Base-by-base conservation (phyloP, 2,113 vertebrate genomes). In the Notothenia coriiceps region DNA sequence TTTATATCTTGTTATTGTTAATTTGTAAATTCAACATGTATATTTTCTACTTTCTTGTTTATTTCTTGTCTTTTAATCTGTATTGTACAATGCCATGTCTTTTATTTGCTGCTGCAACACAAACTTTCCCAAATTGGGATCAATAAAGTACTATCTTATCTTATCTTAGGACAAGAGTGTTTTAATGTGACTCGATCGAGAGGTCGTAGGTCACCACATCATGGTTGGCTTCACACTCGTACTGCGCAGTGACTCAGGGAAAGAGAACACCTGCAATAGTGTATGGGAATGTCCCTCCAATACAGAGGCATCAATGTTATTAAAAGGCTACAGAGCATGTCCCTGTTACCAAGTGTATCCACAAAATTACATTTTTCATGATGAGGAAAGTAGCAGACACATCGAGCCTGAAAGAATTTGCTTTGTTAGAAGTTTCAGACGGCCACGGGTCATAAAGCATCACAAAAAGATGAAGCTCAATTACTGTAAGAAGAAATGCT, bases 271-370 rank as follows among this genome's bases (percentile, higher is more conserved):
- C 86, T 85, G 86, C 75, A 17, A 33, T 62, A 71, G 51, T 74
- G 64, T 52, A 59, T 10, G 51, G 68, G 73, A 81, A 77, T 2
- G 40, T 9, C 66, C 67, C 72, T 76, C 61, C 56, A 62, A 56
- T 55, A 10, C 66, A 44, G 3, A 57, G 70, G 61, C 64, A 51
- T 66, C 46, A 10, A 0, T 20, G 69, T 86, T 89, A 92, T 89
- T 92, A 92, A 91, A 89, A 87, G 67, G 80, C 89, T 67, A 8
- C 10, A 57, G 75, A 79, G 80, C 88, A 76, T 89, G 75, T 88
- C 86, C 82, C 64, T 2, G 55, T 80, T 81, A 79, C 70, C 22
- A 5, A 82, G 85, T 74, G 78, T 55, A 59, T 73, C 81, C 51
- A 69, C 79, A 50, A 87, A 76, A 89, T 88, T 83, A 66, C 46